Base-by-base conservation (phyloP, 2,888 invertebrate species). In the Ethmia dodecea region DNA sequence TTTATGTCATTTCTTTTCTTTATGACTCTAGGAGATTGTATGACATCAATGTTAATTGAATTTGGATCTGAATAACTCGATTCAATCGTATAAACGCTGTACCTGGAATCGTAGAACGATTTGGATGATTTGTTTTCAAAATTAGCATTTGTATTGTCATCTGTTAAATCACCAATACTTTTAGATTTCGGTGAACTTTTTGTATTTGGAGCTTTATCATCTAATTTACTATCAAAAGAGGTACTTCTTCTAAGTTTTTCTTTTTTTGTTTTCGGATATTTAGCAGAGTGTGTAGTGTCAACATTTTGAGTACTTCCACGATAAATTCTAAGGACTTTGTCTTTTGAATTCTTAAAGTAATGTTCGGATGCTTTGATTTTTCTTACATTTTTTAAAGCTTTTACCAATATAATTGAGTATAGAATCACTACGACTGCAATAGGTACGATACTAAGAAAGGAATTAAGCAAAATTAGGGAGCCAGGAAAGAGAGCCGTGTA, bases 401-500 rank as follows among this genome's bases (percentile, higher is more conserved):
- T 75, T 33, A 88, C 73, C 43, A 91, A 65, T 40, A 91, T 91
- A 3, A 89, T 88, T 1, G 84, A 76, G 47, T 91, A 91, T 6
- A 91, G 65, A 1, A 89, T 66, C 1, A 60, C 62, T n/a, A 81
- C 79, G 3, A 73, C 49, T 13, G 60, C 28, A 1, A 86, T 67
- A 2, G 91, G 90, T 31, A 90, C 55, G 1, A 87, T 60, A 37
- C 90, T 90, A 5, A 89, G 49, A 5, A 86, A 45, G 1, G 89
- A 87, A 30, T 88, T 90, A 14, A 90, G 54, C 14, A 90, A 49
- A 37, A 91, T 75, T 24, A 91, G 55, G 20, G 70, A 56, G 16
- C 81, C 87, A 8, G 91, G 90, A 34, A 87, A 88, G 1, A 90
- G 54, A 2, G 84, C 53, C 12, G 89, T 86, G 56, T 90, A 90